These are phyloP conservation scores for Gobionotothen gibberifrons DNA, from an alignment of 2,797 vertebrate genomes.

Conservation along the genomic window DNA sequence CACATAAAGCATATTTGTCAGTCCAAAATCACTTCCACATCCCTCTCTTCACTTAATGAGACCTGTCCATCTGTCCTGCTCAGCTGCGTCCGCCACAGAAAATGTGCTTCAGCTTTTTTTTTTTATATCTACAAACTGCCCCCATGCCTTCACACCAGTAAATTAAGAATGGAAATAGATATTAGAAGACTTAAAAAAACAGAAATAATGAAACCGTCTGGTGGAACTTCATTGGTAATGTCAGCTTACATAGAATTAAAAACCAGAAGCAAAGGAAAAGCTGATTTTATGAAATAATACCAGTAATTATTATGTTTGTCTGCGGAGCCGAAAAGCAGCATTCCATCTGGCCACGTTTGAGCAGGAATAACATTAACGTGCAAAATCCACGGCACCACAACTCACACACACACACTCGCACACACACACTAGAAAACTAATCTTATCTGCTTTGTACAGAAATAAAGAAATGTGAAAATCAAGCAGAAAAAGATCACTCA, in stretches of 20 bases:
- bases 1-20: conserved; percentile 42
- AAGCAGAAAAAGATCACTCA: conserved; percentile 78
- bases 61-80: conserved; percentile 54
- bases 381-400: conserved; percentile 85
- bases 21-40: conserved; percentile 56
- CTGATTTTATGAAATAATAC: conserved; percentile 46
- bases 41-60: conserved; percentile 46
- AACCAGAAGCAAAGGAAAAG: conserved; percentile 57
- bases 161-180: conserved; percentile 46
- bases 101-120: conserved; percentile 60
- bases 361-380: conserved; percentile 78
- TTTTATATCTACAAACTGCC: conserved; percentile 56
- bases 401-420: conserved; percentile 58
- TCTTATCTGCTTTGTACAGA: conserved; percentile 80
- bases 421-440: conserved; percentile 78
- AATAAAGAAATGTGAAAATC: conserved; percentile 69
- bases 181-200: conserved; percentile 57
- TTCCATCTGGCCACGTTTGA: conserved; percentile 70
- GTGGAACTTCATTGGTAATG: conserved; percentile 56
- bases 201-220: conserved; percentile 48
- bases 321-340: conserved; percentile 63
- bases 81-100: conserved; percentile 34
- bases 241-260: conserved; percentile 56
- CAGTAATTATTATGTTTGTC: conserved; percentile 51
- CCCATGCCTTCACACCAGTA: conserved; percentile 54